Conservation (phyloP, 2,113 vertebrate species). For the Melanerpes formicivorus region DNA sequence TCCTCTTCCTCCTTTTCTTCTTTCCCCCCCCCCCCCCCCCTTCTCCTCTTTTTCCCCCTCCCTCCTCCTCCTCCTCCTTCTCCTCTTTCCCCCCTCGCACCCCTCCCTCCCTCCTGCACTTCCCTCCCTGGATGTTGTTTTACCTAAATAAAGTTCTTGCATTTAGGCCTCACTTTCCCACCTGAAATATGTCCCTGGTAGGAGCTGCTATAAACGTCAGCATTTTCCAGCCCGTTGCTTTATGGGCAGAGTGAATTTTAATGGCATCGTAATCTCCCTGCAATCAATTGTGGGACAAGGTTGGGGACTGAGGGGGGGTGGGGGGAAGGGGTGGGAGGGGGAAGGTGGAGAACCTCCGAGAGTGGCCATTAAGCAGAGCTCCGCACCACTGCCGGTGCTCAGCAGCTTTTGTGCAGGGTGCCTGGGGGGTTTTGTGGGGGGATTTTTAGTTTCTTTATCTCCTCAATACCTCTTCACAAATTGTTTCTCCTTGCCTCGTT, state of each 20-base stretch:
- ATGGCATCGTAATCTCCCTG: slow-evolving; percentile 82
- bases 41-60: too few relatives aligned
- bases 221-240: slow-evolving; percentile 79
- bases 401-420: slow-evolving; percentile 44
- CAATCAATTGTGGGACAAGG: slow-evolving; percentile 77
- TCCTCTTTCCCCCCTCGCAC: too few relatives aligned
- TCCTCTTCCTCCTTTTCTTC: not conserved
- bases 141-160: slow-evolving; percentile 84
- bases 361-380: slow-evolving; percentile 77
- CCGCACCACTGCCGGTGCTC: slow-evolving; percentile 74
- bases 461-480: slow-evolving; percentile 19
- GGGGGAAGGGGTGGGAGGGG: slow-evolving; percentile 32
- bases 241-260: slow-evolving; percentile 85
- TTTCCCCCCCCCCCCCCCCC: slow-evolving; percentile 1
- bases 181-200: slow-evolving; percentile 87
- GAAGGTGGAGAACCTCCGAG: slow-evolving; percentile 40
- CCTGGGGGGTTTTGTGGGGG: not conserved
- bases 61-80: too few relatives aligned
- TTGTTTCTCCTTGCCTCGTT: not conserved
- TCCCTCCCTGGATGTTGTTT: slow-evolving; percentile 76
- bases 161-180: slow-evolving; percentile 81
- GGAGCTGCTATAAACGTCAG: slow-evolving; percentile 83
- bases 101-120: too few relatives aligned
- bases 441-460: not conserved
- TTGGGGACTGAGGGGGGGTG: not conserved